phyloP scores from a whole-genome alignment of 2,888 invertebrate species.

The Torymus tubicola region DNA sequence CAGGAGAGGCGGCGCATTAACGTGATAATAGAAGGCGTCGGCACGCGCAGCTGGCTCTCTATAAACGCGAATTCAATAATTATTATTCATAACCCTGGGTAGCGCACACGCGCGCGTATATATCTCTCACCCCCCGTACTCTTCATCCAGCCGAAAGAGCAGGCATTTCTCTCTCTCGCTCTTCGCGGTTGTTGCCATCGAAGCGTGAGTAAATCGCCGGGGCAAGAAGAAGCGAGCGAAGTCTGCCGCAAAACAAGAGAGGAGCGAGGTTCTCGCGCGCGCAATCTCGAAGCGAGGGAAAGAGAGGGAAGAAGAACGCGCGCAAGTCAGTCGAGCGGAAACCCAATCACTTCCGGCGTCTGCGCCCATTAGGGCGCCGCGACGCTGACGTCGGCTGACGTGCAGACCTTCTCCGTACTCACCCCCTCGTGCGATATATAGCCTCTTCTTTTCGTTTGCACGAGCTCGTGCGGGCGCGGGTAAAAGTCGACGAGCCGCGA shows the following conservation, averaged over 20 bases:
- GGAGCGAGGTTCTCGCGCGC: slow-evolving; percentile 57
- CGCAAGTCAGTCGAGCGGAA: slow-evolving; percentile 78
- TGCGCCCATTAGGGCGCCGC: slow-evolving; percentile 78
- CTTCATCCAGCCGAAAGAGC: slow-evolving; percentile 52
- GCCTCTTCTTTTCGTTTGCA: slow-evolving; percentile 59
- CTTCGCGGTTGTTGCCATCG: slow-evolving; percentile 60
- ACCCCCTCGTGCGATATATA: slow-evolving; percentile 1
- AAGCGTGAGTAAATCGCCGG: slow-evolving; percentile 72
- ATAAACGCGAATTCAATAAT: slow-evolving; percentile 61
- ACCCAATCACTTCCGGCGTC: slow-evolving; percentile 81
- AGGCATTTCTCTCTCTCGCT: slow-evolving; percentile 32
- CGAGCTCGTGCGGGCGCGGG: not conserved
- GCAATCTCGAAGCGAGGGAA: slow-evolving; percentile 61
- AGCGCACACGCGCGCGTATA: no score
- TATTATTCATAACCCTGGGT: slow-evolving; percentile 76
- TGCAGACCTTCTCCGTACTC: slow-evolving; percentile 64
- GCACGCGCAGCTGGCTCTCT: slow-evolving; percentile 56
- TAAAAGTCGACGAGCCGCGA: slow-evolving; percentile 65
- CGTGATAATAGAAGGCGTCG: slow-evolving; percentile 57
- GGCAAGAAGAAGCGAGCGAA: slow-evolving; percentile 71
- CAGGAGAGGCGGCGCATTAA: slow-evolving; percentile 38
- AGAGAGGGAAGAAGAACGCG: slow-evolving; percentile 62
- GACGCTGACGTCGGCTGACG: slow-evolving; percentile 77
- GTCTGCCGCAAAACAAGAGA: slow-evolving; percentile 71
- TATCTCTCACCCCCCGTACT: slow-evolving; percentile 54